Percentiles rank a stretch among this genome's conserved stretches.
These are phyloP conservation scores for Ctenosaura bakeri DNA, from an alignment of 2,797 vertebrate genomes.

Conservation along the genomic window DNA sequence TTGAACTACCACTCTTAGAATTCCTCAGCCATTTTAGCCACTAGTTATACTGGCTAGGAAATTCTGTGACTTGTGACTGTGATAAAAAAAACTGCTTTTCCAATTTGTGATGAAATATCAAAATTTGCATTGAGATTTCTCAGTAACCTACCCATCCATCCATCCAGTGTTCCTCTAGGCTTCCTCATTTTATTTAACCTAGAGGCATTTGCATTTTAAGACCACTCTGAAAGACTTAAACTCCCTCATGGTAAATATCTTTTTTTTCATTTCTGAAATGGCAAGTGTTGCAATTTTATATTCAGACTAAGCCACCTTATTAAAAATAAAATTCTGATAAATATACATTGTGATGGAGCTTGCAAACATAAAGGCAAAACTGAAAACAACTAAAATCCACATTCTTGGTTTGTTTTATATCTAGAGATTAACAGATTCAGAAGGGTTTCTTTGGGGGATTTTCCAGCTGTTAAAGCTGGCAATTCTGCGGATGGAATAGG, in stretches of 20 bases:
- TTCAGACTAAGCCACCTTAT: conserved; percentile 58
- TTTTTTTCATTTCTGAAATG: conserved; percentile 60
- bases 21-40: neutral
- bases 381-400: conserved; percentile 51
- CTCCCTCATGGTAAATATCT: neutral
- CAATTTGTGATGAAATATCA: neutral
- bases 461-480: no score
- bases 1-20: neutral
- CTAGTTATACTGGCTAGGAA: neutral
- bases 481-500: no score
- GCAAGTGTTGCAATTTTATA: conserved; percentile 58
- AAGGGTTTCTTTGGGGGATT: no score
- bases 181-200: neutral
- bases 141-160: neutral
- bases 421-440: neutral
- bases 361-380: conserved; percentile 56
- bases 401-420: conserved; percentile 52
- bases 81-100: neutral
- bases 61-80: neutral
- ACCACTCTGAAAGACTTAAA: conserved; percentile 46
- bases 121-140: neutral
- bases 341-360: conserved; percentile 46
- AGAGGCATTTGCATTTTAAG: conserved; percentile 59
- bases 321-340: conserved; percentile 69
- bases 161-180: neutral